A percentile compares a stretch with the other conserved stretches of the same genome.
These are phyloP conservation scores for Eupithecia insigniata DNA, from an alignment of 2,888 invertebrate species.

Conservation along the genomic window DNA sequence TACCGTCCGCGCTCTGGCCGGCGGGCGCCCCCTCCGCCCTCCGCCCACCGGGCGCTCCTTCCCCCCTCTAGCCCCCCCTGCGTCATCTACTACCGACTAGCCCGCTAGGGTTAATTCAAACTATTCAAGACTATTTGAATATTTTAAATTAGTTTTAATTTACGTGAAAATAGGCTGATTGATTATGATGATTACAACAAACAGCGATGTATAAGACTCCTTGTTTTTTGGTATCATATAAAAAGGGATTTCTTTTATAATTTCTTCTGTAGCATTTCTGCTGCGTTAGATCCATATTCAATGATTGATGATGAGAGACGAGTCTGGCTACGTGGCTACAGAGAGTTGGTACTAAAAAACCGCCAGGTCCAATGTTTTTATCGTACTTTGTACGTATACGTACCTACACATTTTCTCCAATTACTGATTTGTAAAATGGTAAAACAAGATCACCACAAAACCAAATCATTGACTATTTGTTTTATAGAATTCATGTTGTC, in stretches of 20 bases:
- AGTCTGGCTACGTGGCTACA: not conserved
- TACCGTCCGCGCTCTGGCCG: conserved; percentile 81
- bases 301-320: not conserved
- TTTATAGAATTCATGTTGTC: not conserved
- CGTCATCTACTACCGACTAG: conserved; percentile 81
- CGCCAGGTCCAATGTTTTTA: not conserved
- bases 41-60: conserved; percentile 52
- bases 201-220: not conserved
- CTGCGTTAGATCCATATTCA: not conserved
- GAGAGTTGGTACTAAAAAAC: not conserved
- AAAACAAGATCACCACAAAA: not conserved
- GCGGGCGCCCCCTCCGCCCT: conserved; percentile 50
- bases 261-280: not conserved
- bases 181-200: not conserved
- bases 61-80: conserved; percentile 66
- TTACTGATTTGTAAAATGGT: not conserved
- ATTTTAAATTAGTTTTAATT: conserved; percentile 67
- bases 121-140: conserved; percentile 78
- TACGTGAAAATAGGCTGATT: conserved; percentile 17
- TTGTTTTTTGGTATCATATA: not conserved
- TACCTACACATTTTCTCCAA: not conserved
- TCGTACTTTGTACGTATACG: not conserved
- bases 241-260: not conserved
- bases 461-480: not conserved
- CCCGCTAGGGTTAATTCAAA: conserved; percentile 81